Evolutionary conservation across 2,113 vertebrate species (phyloP).

Genomic region (Paracanthobrama guichenoti): DNA sequence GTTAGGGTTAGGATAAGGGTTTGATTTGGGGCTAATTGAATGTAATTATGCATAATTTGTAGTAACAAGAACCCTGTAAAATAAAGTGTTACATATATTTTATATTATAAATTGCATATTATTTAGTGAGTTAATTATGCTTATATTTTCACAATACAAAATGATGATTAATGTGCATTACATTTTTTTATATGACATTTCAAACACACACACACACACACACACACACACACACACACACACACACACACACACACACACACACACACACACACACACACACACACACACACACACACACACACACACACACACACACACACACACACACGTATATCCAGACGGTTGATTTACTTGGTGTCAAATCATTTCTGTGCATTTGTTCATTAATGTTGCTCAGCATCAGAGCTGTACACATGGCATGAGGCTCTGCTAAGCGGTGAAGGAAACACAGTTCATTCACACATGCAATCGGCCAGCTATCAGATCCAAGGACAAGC

Average conservation of each 20-base stretch:
- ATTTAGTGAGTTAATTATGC: neutral
- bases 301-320: no score
- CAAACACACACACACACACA: no score
- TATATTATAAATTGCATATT: neutral
- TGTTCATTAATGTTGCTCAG: neutral
- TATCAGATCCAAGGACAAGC: slow-evolving; percentile 81
- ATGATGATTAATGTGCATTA: neutral
- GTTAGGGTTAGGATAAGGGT: no score
- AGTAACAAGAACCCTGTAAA: no score
- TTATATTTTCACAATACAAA: neutral
- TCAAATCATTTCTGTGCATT: neutral
- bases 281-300: no score
- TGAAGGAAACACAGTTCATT: slow-evolving; percentile 81
- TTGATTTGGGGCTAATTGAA: no score
- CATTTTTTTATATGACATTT: neutral
- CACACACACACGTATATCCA: no score
- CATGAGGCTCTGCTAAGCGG: slow-evolving; percentile 55
- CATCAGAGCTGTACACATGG: slow-evolving; percentile 2
- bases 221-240: no score
- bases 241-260: no score
- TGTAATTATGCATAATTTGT: no score
- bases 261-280: no score
- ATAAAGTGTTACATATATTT: neutral
- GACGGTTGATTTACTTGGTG: no score
- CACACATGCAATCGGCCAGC: slow-evolving; percentile 75